phyloP scores from a whole-genome alignment of 2,888 invertebrate genomes.

The Amphipyra berbera region DNA sequence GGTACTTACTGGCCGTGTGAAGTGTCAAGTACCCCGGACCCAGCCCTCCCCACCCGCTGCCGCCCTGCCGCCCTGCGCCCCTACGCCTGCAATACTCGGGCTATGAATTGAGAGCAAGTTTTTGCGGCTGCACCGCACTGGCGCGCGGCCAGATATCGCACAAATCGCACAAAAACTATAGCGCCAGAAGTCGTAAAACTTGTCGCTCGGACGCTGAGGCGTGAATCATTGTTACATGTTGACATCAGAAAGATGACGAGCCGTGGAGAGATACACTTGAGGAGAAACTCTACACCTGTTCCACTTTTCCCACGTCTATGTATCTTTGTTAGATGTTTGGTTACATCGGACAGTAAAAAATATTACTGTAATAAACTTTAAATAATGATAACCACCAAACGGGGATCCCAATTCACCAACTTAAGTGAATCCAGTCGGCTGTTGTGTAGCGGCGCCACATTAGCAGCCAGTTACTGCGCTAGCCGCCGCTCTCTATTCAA shows the following conservation, averaged over 20 bases:
- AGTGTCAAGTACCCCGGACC: not conserved
- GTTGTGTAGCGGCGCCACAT: constrained; percentile 1
- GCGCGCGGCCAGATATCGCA: constrained; percentile 4
- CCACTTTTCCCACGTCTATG: too few relatives aligned
- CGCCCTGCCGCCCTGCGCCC: not conserved
- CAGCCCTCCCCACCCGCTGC: not conserved
- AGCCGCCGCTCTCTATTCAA: constrained; percentile 13
- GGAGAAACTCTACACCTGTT: too few relatives aligned
- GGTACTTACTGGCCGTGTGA: not conserved
- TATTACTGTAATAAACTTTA: not conserved
- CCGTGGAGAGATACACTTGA: not conserved
- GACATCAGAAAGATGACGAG: not conserved
- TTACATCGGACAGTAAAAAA: too few relatives aligned
- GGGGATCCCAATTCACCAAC: not conserved
- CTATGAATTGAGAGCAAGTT: constrained; percentile 15
- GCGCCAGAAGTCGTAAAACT: not conserved
- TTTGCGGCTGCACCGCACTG: constrained; percentile 4
- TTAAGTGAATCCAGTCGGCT: not conserved
- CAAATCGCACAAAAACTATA: constrained; percentile 4
- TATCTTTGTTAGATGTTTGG: too few relatives aligned
- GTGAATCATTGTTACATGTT: not conserved
- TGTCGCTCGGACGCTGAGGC: not conserved
- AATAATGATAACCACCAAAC: not conserved
- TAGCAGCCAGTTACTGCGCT: constrained; percentile 7
- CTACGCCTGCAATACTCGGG: not conserved